Percentiles rank a stretch among this genome's conserved stretches.
Evolutionary conservation across 2,113 vertebrate genomes (phyloP).

Genomic region (Cyphomyrus discorhynchus): DNA sequence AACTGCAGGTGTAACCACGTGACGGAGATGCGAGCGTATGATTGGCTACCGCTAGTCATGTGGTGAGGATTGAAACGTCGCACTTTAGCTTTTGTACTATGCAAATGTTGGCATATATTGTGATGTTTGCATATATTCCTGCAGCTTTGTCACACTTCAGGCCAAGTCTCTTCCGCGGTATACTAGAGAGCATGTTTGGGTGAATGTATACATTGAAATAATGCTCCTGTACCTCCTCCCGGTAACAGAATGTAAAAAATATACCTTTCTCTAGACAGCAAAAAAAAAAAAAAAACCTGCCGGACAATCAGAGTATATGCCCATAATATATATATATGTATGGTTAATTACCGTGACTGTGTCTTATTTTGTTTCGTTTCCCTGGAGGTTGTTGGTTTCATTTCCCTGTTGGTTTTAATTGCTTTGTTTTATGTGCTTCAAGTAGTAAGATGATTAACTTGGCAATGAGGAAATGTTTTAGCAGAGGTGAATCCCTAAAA

Average conservation of each 20-base stretch:
- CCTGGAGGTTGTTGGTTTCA: not conserved
- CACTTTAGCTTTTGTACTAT: not conserved
- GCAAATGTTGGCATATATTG: not conserved
- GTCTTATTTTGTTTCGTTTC: not conserved
- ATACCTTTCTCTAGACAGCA: not conserved
- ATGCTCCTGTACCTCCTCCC: not conserved
- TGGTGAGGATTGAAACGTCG: not conserved
- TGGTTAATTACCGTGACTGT: not conserved
- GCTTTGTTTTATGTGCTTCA: not conserved
- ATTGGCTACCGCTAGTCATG: not conserved
- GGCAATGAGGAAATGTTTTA: not conserved
- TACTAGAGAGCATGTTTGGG: not conserved
- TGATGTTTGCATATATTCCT: not conserved
- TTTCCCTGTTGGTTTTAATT: not conserved
- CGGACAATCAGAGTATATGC: not conserved
- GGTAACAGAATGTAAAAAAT: not conserved
- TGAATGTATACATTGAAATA: not conserved
- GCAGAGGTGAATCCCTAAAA: not conserved
- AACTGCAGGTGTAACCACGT: not conserved
- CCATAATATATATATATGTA: not conserved
- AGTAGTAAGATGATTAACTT: not conserved
- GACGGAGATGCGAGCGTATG: not conserved
- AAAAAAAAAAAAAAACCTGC: not conserved
- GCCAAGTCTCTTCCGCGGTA: not conserved
- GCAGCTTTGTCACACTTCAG: not conserved